Percentiles rank a stretch among this genome's conserved stretches.
Evolutionary conservation across 2,797 vertebrate species (phyloP).

Genomic region (Catharus ustulatus): DNA sequence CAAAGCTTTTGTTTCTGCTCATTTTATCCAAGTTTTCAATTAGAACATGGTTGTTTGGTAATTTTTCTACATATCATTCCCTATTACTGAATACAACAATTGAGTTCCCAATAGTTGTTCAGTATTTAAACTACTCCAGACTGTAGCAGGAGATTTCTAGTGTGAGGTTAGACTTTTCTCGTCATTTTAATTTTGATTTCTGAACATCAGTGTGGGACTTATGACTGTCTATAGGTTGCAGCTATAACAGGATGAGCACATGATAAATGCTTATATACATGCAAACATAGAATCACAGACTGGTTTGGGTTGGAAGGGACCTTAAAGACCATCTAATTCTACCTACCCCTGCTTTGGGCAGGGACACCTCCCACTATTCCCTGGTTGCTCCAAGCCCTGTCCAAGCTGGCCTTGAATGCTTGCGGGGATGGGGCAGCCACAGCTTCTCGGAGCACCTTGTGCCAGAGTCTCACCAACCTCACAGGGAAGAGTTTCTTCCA

Average conservation of each 20-base stretch:
- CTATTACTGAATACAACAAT: neutral
- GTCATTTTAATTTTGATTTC: neutral
- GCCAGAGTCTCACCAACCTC: neutral
- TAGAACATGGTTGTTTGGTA: neutral
- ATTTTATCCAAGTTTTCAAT: neutral
- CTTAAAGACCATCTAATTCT: neutral
- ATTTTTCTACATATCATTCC: neutral
- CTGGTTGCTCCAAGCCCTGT: neutral
- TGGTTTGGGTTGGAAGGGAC: neutral
- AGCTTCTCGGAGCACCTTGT: neutral
- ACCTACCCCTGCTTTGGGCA: neutral
- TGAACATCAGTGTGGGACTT: neutral
- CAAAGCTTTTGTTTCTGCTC: neutral
- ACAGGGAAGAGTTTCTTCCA: neutral
- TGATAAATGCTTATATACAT: fast-evolving
- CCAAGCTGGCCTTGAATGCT: neutral
- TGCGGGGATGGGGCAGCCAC: neutral
- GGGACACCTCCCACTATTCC: neutral
- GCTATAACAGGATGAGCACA: neutral
- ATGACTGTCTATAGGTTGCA: neutral
- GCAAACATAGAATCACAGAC: neutral
- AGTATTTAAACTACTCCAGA: neutral
- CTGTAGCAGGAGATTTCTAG: neutral
- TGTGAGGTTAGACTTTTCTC: neutral
- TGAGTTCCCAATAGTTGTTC: neutral